Evolutionary conservation across 2,888 invertebrate genomes (phyloP).

Genomic region (Cheilosia variabilis): DNA sequence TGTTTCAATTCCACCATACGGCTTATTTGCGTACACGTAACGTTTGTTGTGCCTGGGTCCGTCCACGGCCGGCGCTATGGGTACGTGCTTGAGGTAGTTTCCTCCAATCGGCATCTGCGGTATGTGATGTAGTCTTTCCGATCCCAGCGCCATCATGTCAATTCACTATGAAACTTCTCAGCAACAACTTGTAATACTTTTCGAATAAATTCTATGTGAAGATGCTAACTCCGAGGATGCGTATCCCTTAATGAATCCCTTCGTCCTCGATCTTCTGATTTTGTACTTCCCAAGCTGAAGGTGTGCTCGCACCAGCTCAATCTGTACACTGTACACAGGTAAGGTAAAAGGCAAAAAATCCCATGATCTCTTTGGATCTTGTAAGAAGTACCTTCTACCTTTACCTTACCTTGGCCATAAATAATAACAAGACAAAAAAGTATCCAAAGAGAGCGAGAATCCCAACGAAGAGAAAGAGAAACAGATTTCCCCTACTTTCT

Average conservation of each 20-base stretch:
- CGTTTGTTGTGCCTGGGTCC: slow-evolving; percentile 68
- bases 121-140: slow-evolving; percentile 56
- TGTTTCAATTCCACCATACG: slow-evolving; percentile 86
- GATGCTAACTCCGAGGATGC: slow-evolving; percentile 79
- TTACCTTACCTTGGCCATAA: slow-evolving; percentile 1
- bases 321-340: slow-evolving; percentile 61
- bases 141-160: slow-evolving; percentile 70
- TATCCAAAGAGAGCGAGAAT: slow-evolving; percentile 49
- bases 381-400: slow-evolving; percentile 43
- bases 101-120: slow-evolving; percentile 48
- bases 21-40: slow-evolving; percentile 86
- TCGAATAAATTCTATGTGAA: slow-evolving; percentile 33
- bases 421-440: slow-evolving; percentile 30
- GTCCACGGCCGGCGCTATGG: slow-evolving; percentile 61
- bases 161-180: slow-evolving; percentile 39
- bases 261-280: slow-evolving; percentile 77
- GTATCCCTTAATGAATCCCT: slow-evolving; percentile 83
- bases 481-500: slow-evolving; percentile 47
- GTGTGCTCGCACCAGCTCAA: slow-evolving; percentile 56
- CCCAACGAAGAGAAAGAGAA: slow-evolving; percentile 30
- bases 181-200: slow-evolving; percentile 14
- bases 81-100: slow-evolving; percentile 50
- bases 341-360: slow-evolving; percentile 47
- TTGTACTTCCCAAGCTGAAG: slow-evolving; percentile 51
- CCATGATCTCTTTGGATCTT: slow-evolving; percentile 70